These are phyloP conservation scores for Guaruba guarouba DNA, from an alignment of 2,113 vertebrate genomes.

Conservation along the genomic window DNA sequence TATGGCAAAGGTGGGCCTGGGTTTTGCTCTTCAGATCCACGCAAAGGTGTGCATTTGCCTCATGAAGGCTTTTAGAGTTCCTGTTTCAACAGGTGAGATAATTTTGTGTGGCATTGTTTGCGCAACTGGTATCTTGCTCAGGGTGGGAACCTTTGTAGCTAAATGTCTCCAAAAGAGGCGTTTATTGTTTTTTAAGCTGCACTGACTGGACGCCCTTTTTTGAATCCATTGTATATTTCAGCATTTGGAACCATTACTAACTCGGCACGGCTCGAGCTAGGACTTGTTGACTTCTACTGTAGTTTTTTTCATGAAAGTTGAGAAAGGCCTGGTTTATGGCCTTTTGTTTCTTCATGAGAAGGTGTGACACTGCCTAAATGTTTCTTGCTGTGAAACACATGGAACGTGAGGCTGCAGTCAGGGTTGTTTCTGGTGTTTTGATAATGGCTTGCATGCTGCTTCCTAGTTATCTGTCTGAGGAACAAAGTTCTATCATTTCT, in stretches of 20 bases:
- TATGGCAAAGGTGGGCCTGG: background rate
- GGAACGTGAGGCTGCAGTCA: conserved; percentile 94
- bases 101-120: conserved; percentile 62
- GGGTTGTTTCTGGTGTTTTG: conserved; percentile 99
- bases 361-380: conserved; percentile 98
- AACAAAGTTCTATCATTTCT: conserved; percentile 29
- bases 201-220: conserved; percentile 77
- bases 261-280: conserved; percentile 80
- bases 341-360: conserved; percentile 96
- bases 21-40: conserved; percentile 47
- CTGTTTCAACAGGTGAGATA: conserved; percentile 50
- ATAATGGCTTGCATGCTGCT: conserved; percentile 88
- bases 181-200: conserved; percentile 83
- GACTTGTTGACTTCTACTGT: conserved; percentile 84
- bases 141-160: conserved; percentile 80
- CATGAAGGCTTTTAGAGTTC: conserved; percentile 39
- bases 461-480: conserved; percentile 52
- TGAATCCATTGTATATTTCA: conserved; percentile 79
- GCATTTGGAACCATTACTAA: conserved; percentile 81
- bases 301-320: conserved; percentile 93
- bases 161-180: conserved; percentile 80
- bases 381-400: conserved; percentile 98
- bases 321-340: conserved; percentile 82
- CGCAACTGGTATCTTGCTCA: conserved; percentile 72
- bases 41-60: conserved; percentile 64